Base-by-base conservation (phyloP, 2,888 invertebrate genomes). In the Dinocampus coccinellae region DNA sequence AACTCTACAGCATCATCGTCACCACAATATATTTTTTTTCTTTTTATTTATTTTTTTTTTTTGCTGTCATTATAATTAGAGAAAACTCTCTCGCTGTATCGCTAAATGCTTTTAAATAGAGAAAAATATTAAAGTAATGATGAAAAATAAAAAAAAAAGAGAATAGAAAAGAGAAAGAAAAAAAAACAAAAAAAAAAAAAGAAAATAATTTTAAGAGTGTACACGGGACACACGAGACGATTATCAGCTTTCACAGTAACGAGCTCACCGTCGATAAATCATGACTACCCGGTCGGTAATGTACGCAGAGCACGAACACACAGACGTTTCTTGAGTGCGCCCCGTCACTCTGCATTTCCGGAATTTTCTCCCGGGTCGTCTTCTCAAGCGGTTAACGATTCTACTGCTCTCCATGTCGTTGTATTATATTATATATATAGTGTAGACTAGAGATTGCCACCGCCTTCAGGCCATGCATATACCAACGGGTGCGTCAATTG, bases 191-290 rank as follows among this genome's bases (percentile, higher is more conserved):
- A 47, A 47, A 47, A 47, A 47, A 47, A 6, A 47, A 16, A 3
- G 47, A 34, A 55, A 58, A 33, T n/a, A n/a, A n/a, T 58, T 57
- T 58, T 33, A 58, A 39, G 29, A 24, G 24, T 26, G 36, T 34
- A 58, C 58, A 16, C 58, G 67, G 61, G 64, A 69, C 62, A 70
- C 66, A 63, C 53, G 67, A 65, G 72, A 73, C 69, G 75, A 73
- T 70, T 57, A 66, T 80, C 78, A 80, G 81, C 83, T 83, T 82
- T 83, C 83, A 81, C 84, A 82, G 84, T 85, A 85, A 85, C 83
- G 82, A 84, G 83, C 82, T 57, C 78, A 67, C 76, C 78, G 78
- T 79, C 82, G 81, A 84, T 85, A 85, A 85, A 85, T 85, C 85
- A 85, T 83, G 74, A 78, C 70, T 76, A 75, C 69, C 75, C 74